These are phyloP conservation scores for Xiphydria camelus DNA, from an alignment of 2,888 invertebrate species.

Conservation along the genomic window DNA sequence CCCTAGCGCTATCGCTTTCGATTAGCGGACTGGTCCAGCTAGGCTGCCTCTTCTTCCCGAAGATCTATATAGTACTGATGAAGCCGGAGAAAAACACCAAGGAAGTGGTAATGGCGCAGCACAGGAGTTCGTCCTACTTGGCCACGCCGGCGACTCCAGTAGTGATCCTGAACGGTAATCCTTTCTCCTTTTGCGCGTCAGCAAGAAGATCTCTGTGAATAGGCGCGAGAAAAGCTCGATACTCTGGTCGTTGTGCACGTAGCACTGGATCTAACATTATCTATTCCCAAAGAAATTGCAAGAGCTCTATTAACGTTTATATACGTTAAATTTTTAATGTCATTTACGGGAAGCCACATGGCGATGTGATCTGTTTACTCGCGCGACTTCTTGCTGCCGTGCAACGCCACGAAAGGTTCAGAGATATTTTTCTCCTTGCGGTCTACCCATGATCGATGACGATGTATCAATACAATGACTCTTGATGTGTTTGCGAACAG, in stretches of 20 bases:
- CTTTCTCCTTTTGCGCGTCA: constrained; percentile 24
- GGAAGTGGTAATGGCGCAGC: constrained; percentile 61
- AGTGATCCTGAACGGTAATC: constrained; percentile 42
- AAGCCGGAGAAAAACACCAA: constrained; percentile 65
- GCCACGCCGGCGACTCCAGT: constrained; percentile 40
- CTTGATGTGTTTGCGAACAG: neutral
- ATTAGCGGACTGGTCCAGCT: constrained; percentile 62
- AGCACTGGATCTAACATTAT: neutral
- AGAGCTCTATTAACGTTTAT: no score
- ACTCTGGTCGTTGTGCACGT: no score
- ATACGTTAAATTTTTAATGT: no score
- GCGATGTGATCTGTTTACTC: no score
- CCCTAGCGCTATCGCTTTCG: constrained; percentile 61
- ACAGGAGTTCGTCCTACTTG: constrained; percentile 45
- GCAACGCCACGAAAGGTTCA: no score
- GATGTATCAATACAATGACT: neutral
- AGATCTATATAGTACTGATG: constrained; percentile 62
- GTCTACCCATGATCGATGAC: neutral
- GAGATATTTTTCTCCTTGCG: no score
- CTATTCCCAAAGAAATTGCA: no score
- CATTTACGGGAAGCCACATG: no score
- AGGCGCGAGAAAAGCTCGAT: neutral
- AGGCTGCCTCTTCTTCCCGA: constrained; percentile 62
- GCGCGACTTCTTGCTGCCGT: neutral
- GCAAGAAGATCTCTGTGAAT: constrained; percentile 15